These are phyloP conservation scores for Ischnus inquisitorius DNA, from an alignment of 2,888 invertebrate genomes.

Conservation along the genomic window DNA sequence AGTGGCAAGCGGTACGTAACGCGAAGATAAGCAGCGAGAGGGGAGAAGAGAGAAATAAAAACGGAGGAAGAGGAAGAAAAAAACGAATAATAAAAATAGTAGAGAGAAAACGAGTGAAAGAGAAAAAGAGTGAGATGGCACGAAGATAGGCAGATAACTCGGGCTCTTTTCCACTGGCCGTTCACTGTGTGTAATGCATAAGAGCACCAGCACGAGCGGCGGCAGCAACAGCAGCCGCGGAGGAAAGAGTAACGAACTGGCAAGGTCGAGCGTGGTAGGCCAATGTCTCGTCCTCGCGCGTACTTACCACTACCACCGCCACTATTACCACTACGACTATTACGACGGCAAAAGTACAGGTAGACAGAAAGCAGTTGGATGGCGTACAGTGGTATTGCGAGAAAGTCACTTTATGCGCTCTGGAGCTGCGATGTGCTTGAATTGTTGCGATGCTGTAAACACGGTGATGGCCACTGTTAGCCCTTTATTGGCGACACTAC, in stretches of 20 bases:
- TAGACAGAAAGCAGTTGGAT: conserved; percentile 54
- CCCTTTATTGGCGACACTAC: not conserved
- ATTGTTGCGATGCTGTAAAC: conserved; percentile 15
- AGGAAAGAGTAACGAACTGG: conserved; percentile 84
- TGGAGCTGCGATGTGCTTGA: conserved; percentile 17
- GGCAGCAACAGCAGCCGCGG: conserved; percentile 67
- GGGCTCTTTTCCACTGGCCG: not conserved
- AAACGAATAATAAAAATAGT: conserved; percentile 3
- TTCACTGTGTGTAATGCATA: conserved; percentile 77
- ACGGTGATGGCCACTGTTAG: not conserved
- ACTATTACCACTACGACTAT: conserved; percentile 60
- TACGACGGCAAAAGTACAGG: conserved; percentile 50
- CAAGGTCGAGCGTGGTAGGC: conserved; percentile 84
- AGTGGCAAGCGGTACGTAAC: conserved; percentile 64
- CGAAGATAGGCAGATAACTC: conserved; percentile 71
- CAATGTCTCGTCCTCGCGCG: conserved; percentile 83
- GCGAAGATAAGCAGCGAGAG: conserved; percentile 60
- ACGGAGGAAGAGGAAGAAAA: conserved; percentile 27
- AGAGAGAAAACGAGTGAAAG: conserved; percentile 57
- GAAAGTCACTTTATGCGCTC: conserved; percentile 38
- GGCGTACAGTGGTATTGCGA: conserved; percentile 37
- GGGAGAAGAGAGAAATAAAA: conserved; percentile 65
- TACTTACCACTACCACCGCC: conserved; percentile 58
- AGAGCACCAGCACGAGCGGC: conserved; percentile 73
- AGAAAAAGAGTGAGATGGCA: conserved; percentile 65